Evolutionary conservation across 2,797 vertebrate genomes (phyloP).

Genomic region (Chloroceryle amazona): DNA sequence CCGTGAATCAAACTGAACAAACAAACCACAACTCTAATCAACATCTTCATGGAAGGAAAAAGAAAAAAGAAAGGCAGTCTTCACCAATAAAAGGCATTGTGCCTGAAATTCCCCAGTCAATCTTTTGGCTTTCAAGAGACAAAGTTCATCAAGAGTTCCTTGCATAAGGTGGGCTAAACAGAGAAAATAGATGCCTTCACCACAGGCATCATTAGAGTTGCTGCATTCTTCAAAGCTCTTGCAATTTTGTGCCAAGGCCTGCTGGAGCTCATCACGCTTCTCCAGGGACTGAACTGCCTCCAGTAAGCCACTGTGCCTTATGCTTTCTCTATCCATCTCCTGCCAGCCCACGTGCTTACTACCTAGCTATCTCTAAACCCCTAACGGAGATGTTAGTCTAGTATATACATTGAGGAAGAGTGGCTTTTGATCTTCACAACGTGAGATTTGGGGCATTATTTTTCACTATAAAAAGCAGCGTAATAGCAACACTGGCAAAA

Average conservation of each 20-base stretch:
- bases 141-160: background rate
- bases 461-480: background rate
- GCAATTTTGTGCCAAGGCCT: background rate
- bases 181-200: background rate
- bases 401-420: background rate
- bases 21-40: background rate
- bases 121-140: background rate
- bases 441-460: background rate
- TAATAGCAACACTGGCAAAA: background rate
- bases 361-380: background rate
- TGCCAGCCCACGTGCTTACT: accelerated
- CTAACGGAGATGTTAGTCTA: background rate
- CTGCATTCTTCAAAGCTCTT: background rate
- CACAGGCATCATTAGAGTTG: background rate
- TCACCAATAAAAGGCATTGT: background rate
- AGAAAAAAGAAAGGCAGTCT: background rate
- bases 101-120: background rate
- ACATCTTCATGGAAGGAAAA: background rate
- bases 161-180: background rate
- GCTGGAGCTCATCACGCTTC: background rate
- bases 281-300: background rate
- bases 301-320: background rate
- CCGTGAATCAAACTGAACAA: background rate
- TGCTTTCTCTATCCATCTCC: background rate
- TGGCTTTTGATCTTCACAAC: background rate